phyloP scores from a whole-genome alignment of 2,888 invertebrate genomes.

The Pristionchus japonicus region DNA sequence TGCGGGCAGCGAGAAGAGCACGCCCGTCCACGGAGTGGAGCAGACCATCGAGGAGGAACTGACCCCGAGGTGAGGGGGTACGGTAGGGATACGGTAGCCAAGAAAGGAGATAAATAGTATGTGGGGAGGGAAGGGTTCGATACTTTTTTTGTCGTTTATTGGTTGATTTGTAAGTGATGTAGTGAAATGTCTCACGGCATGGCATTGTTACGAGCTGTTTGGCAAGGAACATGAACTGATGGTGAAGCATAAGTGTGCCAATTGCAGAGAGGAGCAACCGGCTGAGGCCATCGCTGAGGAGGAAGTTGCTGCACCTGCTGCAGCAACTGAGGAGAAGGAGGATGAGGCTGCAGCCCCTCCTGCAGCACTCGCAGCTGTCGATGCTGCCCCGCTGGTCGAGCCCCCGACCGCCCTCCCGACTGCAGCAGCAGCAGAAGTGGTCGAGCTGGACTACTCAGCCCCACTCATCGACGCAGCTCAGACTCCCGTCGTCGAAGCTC shows the following conservation, averaged over 20 bases:
- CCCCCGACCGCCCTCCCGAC: neutral
- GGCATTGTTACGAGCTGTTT: no score
- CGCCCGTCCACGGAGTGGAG: slow-evolving; percentile 12
- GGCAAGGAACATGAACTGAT: neutral
- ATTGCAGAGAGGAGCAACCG: slow-evolving; percentile 33
- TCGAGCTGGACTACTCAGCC: neutral
- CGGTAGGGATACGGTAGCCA: neutral
- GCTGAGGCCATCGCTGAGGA: neutral
- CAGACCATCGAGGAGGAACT: slow-evolving; percentile 5
- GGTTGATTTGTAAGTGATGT: neutral
- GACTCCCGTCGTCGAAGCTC: neutral
- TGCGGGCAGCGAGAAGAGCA: slow-evolving; percentile 42
- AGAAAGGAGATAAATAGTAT: neutral
- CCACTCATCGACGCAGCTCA: neutral
- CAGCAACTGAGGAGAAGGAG: neutral
- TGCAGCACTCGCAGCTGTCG: neutral
- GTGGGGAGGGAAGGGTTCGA: neutral
- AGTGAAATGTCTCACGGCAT: no score
- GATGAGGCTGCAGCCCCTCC: neutral
- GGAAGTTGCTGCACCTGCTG: neutral
- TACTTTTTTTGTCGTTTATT: no score
- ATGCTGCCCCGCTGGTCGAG: neutral
- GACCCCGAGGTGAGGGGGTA: slow-evolving; percentile 31
- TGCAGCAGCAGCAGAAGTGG: neutral
- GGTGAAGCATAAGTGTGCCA: neutral